These are phyloP conservation scores for Fulmarus glacialis DNA, from an alignment of 2,113 vertebrate species.

Conservation along the genomic window DNA sequence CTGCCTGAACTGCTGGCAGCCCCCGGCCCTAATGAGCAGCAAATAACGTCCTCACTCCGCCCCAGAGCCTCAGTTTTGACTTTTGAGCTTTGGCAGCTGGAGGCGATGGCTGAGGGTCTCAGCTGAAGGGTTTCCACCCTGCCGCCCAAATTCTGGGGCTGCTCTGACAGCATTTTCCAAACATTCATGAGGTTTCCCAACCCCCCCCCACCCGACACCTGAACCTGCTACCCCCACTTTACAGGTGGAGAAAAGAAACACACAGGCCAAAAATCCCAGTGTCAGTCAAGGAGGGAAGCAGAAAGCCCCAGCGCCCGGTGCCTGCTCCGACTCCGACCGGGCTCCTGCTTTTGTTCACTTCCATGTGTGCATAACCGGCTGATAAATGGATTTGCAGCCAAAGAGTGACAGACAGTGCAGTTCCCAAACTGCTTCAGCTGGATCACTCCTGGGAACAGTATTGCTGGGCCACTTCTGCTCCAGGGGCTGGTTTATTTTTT, in stretches of 20 bases:
- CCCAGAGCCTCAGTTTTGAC: neutral
- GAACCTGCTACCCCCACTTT: neutral
- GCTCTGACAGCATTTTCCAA: neutral
- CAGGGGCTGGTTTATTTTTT: neutral
- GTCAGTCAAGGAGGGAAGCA: neutral
- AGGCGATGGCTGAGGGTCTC: neutral
- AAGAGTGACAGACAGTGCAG: conserved; percentile 31
- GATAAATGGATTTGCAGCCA: conserved; percentile 46
- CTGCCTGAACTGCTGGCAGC: neutral
- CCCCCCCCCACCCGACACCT: no score
- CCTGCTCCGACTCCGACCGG: neutral
- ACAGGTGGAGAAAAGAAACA: neutral
- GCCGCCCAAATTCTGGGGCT: neutral
- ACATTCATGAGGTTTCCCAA: neutral
- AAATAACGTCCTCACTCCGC: neutral
- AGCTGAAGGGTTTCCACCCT: neutral
- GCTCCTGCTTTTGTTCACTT: conserved; percentile 9
- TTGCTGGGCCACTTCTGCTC: neutral
- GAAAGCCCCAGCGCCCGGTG: neutral
- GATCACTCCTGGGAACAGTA: neutral
- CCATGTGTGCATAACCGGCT: neutral
- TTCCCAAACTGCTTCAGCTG: conserved; percentile 10
- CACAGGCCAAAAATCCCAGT: neutral
- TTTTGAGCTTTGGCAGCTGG: neutral
- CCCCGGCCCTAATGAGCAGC: accelerated